Evolutionary conservation across 1,140 invertebrate genomes (phyloP).

Genomic region (Drosophila miranda): DNA sequence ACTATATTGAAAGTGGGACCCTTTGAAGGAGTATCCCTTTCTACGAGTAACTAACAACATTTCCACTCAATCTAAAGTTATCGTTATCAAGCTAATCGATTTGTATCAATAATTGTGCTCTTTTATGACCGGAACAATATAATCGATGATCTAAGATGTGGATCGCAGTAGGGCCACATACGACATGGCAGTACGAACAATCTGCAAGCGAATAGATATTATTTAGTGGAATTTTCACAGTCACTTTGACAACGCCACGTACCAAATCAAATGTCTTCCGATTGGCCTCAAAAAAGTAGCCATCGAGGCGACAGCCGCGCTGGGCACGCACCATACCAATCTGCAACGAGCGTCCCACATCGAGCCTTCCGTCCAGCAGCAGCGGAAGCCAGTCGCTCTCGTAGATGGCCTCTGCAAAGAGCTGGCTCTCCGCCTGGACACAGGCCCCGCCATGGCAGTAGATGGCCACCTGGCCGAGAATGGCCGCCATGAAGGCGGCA

Average conservation of each 20-base stretch:
- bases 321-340: slow-evolving; percentile 34
- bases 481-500: slow-evolving; percentile 39
- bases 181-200: slow-evolving; percentile 42
- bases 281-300: slow-evolving; percentile 48
- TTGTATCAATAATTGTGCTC: no score
- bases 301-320: slow-evolving; percentile 24
- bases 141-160: not conserved
- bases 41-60: no score
- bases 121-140: no score
- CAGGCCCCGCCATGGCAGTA: slow-evolving; percentile 52
- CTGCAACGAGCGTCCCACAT: slow-evolving; percentile 8
- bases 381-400: slow-evolving; percentile 30
- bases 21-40: no score
- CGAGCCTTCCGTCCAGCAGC: not conserved
- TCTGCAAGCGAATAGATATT: slow-evolving; percentile 13
- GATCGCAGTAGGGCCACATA: slow-evolving; percentile 47
- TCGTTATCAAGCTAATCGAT: no score
- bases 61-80: not conserved
- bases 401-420: slow-evolving; percentile 33
- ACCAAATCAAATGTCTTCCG: slow-evolving; percentile 36
- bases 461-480: slow-evolving; percentile 42
- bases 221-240: not conserved
- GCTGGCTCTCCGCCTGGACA: slow-evolving; percentile 23
- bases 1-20: no score
- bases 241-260: not conserved